Evolutionary conservation across 2,888 invertebrate species (phyloP), one percentile per base, ranked within the genome.

Genomic region (Vandiemenella viatica): DNA sequence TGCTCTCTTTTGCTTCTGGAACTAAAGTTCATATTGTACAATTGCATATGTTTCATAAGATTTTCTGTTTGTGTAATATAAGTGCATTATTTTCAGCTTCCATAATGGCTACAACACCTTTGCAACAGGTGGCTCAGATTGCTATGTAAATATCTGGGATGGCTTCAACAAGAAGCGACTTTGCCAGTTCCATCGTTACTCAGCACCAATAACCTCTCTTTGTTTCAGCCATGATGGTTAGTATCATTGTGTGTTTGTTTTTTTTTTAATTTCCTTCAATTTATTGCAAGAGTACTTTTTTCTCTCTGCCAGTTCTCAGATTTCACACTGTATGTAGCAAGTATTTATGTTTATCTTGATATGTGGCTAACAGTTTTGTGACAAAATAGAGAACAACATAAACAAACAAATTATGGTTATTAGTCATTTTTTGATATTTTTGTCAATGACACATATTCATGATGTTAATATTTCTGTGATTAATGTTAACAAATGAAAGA

Each of bases 141-240:
- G 95, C 37, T 92, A 87, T 58, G 97, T 98, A 16, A 97, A 98
- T 65, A 91, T 98, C 58, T 98, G 98, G 98, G 98, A 98, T 64
- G 97, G 97, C 1, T 95, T 95, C 66, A 97, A 98, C 68, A 96
- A 98, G 70, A 98, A 98, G 65, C 74, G 98, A 18, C 73, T 98
- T 5, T 97, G 96, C 59, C 98, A 98, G 67, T 95, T 98, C 67
- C 97, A 96, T 67, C 84, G 91, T 61, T 97, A 97, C 62, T 90
- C 93, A 57, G 91, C 95, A 0, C 89, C 91, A 0, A 90, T 98
- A 26, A 84, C 93, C 0, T 87, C 95, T 0, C 74, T 98, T 0
- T 83, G 88, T 59, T 98, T 98, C 69, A 95, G 91, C 58, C 81
- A 84, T 58, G 96, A 96, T 63, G 97, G 97, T 64, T 67, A 61